Percentiles rank a stretch among this genome's conserved stretches.
Evolutionary conservation across 1,140 invertebrate genomes (phyloP).

Genomic region (Stegodyphus dumicola): DNA sequence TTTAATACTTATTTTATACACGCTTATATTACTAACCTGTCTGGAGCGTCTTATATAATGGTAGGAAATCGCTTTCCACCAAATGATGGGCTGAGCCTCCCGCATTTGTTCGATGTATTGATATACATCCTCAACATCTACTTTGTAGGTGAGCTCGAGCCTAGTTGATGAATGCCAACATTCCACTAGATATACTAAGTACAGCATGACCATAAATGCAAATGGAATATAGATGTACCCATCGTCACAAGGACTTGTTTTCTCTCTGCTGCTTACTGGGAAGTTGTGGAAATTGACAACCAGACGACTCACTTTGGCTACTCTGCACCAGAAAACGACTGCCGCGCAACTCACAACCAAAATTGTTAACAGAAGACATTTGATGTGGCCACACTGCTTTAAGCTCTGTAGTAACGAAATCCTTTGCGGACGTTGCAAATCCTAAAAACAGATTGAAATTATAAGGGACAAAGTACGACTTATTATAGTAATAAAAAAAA

Average conservation of each 20-base stretch:
- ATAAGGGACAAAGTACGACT: not conserved
- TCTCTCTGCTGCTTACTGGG: slow-evolving; percentile 66
- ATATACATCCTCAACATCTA: slow-evolving; percentile 72
- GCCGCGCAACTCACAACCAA: slow-evolving; percentile 81
- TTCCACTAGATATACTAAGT: slow-evolving; percentile 85
- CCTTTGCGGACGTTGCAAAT: slow-evolving; percentile 73
- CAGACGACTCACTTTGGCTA: slow-evolving; percentile 78
- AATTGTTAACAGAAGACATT: slow-evolving; percentile 82
- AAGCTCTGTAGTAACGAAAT: slow-evolving; percentile 74
- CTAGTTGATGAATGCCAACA: slow-evolving; percentile 80
- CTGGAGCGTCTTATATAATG: slow-evolving; percentile 84
- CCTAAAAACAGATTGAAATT: not conserved
- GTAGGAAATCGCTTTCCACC: slow-evolving; percentile 91
- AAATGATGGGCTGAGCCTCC: slow-evolving; percentile 80
- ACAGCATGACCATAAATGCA: slow-evolving; percentile 84
- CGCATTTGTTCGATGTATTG: slow-evolving; percentile 78
- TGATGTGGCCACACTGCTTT: slow-evolving; percentile 80
- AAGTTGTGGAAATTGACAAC: slow-evolving; percentile 64
- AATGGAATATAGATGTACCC: slow-evolving; percentile 87
- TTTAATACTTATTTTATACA: no score
- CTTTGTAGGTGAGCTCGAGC: slow-evolving; percentile 75
- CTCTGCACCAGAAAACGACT: slow-evolving; percentile 83
- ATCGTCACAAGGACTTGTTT: slow-evolving; percentile 77
- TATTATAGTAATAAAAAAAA: not conserved
- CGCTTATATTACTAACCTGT: slow-evolving; percentile 67